These are phyloP conservation scores for Tachina lurida DNA, from an alignment of 2,888 invertebrate species.

Conservation along the genomic window DNA sequence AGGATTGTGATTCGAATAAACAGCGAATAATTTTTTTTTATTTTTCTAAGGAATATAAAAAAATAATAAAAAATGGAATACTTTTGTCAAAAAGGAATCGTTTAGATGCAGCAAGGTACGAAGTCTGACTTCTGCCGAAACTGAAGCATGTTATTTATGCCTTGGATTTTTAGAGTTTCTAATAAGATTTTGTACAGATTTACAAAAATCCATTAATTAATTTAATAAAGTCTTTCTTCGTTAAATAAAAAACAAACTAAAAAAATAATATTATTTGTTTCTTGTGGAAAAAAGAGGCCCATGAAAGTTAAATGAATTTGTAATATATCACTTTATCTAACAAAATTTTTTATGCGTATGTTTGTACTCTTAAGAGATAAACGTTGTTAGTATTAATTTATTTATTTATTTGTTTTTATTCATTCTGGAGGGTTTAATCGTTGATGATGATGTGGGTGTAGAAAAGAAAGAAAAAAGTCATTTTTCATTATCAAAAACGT, in stretches of 20 bases:
- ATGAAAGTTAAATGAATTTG: background rate
- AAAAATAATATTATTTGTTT: background rate
- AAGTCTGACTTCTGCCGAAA: too few relatives aligned
- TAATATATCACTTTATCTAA: conserved; percentile 22
- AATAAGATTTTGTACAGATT: too few relatives aligned
- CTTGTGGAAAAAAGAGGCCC: background rate
- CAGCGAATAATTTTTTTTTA: too few relatives aligned
- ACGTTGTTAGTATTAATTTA: conserved; percentile 40
- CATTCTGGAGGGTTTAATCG: conserved; percentile 37
- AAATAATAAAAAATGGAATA: too few relatives aligned
- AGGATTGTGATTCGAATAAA: too few relatives aligned
- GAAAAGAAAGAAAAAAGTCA: background rate
- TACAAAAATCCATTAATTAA: too few relatives aligned
- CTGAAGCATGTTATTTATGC: too few relatives aligned
- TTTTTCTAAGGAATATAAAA: too few relatives aligned
- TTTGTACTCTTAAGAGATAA: conserved; percentile 44
- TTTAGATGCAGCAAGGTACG: too few relatives aligned
- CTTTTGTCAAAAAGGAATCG: too few relatives aligned
- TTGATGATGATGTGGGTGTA: conserved; percentile 35
- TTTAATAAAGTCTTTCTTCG: too few relatives aligned
- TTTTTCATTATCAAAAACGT: conserved; percentile 16
- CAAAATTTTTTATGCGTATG: conserved; percentile 15
- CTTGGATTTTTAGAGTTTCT: too few relatives aligned
- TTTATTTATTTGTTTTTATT: conserved; percentile 46
- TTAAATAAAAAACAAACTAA: background rate